Evolutionary conservation across 23 tunicate genomes (phyloP), one percentile per base, ranked within the genome.

Genomic region (Trididemnum clinides): DNA sequence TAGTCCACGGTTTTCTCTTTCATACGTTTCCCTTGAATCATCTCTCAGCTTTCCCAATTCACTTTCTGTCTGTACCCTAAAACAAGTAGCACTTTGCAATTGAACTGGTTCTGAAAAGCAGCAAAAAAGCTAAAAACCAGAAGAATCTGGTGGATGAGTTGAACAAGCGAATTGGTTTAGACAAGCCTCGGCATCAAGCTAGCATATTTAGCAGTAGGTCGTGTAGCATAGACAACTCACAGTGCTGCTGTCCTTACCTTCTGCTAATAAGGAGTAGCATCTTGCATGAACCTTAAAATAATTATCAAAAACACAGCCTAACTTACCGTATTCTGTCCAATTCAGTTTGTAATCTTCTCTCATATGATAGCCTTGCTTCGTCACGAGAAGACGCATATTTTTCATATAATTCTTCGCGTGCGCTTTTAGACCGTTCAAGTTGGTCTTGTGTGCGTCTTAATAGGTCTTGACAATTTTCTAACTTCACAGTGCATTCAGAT

Each of bases 311-410:
- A n/a, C n/a, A n/a, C n/a, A n/a, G n/a, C n/a, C n/a, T n/a, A n/a
- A 66, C 75, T 63, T 32, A 90, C 96, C 96, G 50, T 0, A 90
- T 90, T 77, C 97, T 77, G 44, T 88, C 97, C 44, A 92, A 34
- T 64, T 92, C 97, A 1, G 85, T 72, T 70, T 92, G 97, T 64
- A 92, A 79, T 39, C 97, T 66, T 33, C 87, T 64, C 64, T 92
- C 97, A 38, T 92, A 92, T 5, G 33, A 72, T 25, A 84, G 33
- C 62, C 97, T 34, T 6, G 92, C 87, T 83, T 92, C 92, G 35
- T 92, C 97, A 64, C 97, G 71, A 0, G 97, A 88, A 23, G 91
- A 75, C 2, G 89, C 97, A 72, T 92, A 92, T 54, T 80, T 88
- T 34, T 88, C 92, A 39, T 92, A 92, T 12, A 93, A 62, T 50